A percentile compares a stretch with the other conserved stretches of the same genome.
phyloP scores from a whole-genome alignment of 2,113 vertebrate species.

The Myrmecobius fasciatus region DNA sequence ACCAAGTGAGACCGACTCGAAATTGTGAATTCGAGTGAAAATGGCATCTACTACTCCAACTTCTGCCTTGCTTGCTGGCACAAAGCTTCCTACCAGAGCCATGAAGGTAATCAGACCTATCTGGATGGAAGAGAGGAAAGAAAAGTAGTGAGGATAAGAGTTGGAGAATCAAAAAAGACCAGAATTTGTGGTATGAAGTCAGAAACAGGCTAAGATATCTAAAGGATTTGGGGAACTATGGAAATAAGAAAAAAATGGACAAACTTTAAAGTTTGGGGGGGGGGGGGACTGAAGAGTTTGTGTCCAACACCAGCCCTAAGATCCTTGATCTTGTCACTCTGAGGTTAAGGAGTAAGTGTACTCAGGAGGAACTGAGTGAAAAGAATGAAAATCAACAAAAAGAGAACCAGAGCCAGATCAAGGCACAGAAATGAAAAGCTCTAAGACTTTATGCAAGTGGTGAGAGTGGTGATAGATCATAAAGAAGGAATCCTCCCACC shows the following conservation, averaged over 20 bases:
- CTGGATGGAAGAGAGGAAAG: constrained; percentile 76
- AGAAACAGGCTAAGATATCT: constrained; percentile 20
- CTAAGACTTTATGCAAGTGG: not conserved
- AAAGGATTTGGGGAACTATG: not conserved
- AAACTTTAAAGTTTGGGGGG: not conserved
- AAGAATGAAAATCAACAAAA: not conserved
- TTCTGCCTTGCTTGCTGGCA: constrained; percentile 94
- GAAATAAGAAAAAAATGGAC: not conserved
- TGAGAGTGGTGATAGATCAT: not conserved
- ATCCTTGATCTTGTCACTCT: not conserved
- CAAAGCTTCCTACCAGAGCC: constrained; percentile 95
- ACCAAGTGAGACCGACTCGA: constrained; percentile 95
- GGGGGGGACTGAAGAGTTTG: not conserved
- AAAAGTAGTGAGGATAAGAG: not conserved
- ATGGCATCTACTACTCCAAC: constrained; percentile 94
- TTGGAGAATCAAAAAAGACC: not conserved
- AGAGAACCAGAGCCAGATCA: not conserved
- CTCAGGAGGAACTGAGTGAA: not conserved
- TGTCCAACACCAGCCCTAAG: not conserved
- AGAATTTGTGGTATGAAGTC: not conserved
- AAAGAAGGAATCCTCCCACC: constrained; percentile 71
- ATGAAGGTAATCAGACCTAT: constrained; percentile 96
- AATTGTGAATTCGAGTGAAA: constrained; percentile 95
- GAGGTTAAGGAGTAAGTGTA: not conserved
- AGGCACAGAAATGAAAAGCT: not conserved